Conservation (phyloP, 2,797 vertebrate genomes). For the Anguilla marmorata region DNA sequence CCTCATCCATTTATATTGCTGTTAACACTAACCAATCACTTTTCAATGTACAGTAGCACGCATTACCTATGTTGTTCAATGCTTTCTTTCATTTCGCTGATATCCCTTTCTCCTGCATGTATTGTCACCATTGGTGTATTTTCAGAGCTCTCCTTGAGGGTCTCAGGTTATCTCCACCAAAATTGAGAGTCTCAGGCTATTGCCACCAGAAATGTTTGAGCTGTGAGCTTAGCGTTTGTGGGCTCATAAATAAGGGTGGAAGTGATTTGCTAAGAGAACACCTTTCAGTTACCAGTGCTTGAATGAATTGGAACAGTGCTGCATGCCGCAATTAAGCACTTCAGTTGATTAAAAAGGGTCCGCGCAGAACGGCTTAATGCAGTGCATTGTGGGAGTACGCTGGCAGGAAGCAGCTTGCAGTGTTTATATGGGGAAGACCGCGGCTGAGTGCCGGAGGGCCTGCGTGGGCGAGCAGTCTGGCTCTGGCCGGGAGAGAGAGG, state of each 20-base stretch:
- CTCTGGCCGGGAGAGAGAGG: neutral
- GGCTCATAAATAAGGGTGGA: neutral
- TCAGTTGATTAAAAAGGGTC: conserved; percentile 9
- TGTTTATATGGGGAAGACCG: neutral
- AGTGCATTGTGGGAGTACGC: neutral
- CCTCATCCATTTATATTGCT: neutral
- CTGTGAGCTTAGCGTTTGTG: neutral
- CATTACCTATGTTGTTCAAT: neutral
- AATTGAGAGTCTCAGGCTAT: neutral
- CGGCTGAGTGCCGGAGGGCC: neutral
- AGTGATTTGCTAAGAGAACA: neutral
- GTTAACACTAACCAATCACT: neutral
- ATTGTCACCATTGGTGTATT: neutral
- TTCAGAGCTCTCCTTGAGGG: neutral
- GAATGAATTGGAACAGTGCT: neutral
- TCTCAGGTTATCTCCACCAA: neutral
- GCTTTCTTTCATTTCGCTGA: neutral
- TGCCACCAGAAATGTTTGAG: neutral
- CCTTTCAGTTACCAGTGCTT: neutral
- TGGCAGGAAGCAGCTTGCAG: neutral
- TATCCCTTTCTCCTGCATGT: neutral
- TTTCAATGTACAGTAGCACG: too few species aligned
- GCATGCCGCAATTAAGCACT: neutral
- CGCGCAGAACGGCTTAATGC: conserved; percentile 27
- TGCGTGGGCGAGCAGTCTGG: too few species aligned